Percentiles rank a stretch among this genome's conserved stretches.
Evolutionary conservation across 64 coral and sea anemone genomes (phyloP).

Genomic region (Montipora cactus): DNA sequence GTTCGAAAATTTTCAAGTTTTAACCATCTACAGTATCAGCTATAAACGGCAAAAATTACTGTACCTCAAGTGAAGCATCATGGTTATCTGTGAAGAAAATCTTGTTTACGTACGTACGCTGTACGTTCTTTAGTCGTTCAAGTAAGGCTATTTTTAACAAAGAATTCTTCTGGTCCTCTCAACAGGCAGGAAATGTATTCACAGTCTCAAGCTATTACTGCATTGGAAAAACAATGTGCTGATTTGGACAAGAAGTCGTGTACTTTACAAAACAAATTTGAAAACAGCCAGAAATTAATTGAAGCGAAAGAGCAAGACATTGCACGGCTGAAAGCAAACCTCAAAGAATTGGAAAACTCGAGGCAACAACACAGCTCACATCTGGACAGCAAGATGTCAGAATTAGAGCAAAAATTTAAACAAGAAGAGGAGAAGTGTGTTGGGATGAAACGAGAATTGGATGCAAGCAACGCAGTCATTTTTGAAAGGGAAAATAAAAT

Average conservation of each 20-base stretch:
- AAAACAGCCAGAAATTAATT: constrained; percentile 65
- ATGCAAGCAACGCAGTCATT: constrained; percentile 51
- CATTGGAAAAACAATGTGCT: constrained; percentile 64
- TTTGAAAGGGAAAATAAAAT: constrained; percentile 64
- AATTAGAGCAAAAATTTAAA: constrained; percentile 50
- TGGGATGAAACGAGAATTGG: constrained; percentile 52
- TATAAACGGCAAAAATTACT: too few relatives aligned
- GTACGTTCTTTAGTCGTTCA: too few relatives aligned
- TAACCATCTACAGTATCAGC: too few relatives aligned
- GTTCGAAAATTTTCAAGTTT: too few relatives aligned
- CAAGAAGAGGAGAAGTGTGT: constrained; percentile 63
- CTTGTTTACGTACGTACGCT: too few relatives aligned
- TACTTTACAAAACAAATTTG: constrained; percentile 32
- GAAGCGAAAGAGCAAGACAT: constrained; percentile 74
- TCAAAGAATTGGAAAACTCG: constrained; percentile 60
- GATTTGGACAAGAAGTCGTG: constrained; percentile 60
- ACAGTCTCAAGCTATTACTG: constrained; percentile 71
- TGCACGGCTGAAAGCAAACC: constrained; percentile 55
- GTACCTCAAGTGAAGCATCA: too few relatives aligned
- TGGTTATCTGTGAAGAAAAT: too few relatives aligned
- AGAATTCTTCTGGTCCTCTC: neutral
- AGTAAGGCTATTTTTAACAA: too few relatives aligned
- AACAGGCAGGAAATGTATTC: constrained; percentile 79
- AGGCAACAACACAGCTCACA: constrained; percentile 56
- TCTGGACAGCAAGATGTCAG: constrained; percentile 51